A percentile compares a stretch with the other conserved stretches of the same genome.
phyloP scores from a whole-genome alignment of 2,888 invertebrate species.

The Polydrusus tereticollis region DNA sequence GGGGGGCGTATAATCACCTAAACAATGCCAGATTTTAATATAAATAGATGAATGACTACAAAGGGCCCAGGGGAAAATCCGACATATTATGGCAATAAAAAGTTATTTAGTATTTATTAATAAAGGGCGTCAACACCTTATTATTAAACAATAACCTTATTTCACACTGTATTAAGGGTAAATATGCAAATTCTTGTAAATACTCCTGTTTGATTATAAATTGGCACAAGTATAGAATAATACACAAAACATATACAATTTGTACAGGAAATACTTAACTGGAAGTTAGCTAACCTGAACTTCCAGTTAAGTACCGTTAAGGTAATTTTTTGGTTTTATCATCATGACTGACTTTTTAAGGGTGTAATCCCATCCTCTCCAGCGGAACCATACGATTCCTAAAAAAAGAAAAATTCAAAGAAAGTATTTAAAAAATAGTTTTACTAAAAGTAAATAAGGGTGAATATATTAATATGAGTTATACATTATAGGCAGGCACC shows the following conservation, averaged over 20 bases:
- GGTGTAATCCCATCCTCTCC: constrained; percentile 96
- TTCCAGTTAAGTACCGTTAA: constrained; percentile 54
- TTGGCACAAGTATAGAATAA: constrained; percentile 15
- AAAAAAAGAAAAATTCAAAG: constrained; percentile 46
- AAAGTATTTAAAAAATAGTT: not conserved
- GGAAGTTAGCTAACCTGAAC: constrained; percentile 1
- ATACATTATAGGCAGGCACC: too few relatives aligned
- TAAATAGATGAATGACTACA: too few relatives aligned
- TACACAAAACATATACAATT: constrained; percentile 47
- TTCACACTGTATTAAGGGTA: not conserved
- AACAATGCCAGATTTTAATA: too few relatives aligned
- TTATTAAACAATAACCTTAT: too few relatives aligned
- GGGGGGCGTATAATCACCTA: too few relatives aligned
- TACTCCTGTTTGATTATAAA: constrained; percentile 30
- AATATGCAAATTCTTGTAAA: not conserved
- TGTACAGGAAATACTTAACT: constrained; percentile 37
- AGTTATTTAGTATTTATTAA: too few relatives aligned
- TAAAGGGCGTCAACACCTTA: too few relatives aligned
- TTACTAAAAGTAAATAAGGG: too few relatives aligned
- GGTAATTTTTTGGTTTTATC: constrained; percentile 85
- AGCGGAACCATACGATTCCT: constrained; percentile 95
- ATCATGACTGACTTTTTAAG: constrained; percentile 91
- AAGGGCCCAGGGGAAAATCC: too few relatives aligned
- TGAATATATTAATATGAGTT: too few relatives aligned
- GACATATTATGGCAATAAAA: too few relatives aligned